A percentile compares a stretch with the other conserved stretches of the same genome.
Evolutionary conservation across 2,888 invertebrate species (phyloP).

Genomic region (Polydesmus complanatus): DNA sequence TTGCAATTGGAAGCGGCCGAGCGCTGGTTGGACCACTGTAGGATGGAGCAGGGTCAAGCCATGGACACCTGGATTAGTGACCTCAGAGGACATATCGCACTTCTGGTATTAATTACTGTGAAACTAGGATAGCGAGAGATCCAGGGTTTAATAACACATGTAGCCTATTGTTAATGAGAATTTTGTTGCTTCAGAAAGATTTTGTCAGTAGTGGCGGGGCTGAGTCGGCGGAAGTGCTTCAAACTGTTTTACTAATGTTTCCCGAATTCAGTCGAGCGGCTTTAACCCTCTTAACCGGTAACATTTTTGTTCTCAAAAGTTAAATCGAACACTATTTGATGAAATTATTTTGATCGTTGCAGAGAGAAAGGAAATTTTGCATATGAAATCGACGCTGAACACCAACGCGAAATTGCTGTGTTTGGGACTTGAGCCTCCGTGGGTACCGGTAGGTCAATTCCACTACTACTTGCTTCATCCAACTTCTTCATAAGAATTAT

Average conservation of each 20-base stretch:
- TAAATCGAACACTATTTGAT: not conserved
- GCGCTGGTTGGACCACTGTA: not conserved
- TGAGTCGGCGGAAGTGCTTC: not conserved
- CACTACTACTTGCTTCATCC: too few relatives aligned
- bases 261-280: not conserved
- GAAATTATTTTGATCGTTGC: not conserved
- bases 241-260: not conserved
- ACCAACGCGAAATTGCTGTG: not conserved
- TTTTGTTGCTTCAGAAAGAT: too few relatives aligned
- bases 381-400: not conserved
- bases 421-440: not conserved
- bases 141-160: too few relatives aligned
- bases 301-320: not conserved
- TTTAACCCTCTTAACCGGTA: not conserved
- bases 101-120: too few relatives aligned
- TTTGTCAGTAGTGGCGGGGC: too few relatives aligned
- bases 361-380: not conserved
- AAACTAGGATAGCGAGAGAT: too few relatives aligned
- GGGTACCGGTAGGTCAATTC: not conserved
- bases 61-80: too few relatives aligned
- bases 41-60: too few relatives aligned
- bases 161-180: too few relatives aligned
- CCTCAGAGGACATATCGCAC: too few relatives aligned
- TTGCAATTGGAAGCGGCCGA: conserved; percentile 5
- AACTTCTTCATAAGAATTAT: too few relatives aligned